These are phyloP conservation scores for Oscheius sp. DNA, from an alignment of 2,888 invertebrate species.

Conservation along the genomic window DNA sequence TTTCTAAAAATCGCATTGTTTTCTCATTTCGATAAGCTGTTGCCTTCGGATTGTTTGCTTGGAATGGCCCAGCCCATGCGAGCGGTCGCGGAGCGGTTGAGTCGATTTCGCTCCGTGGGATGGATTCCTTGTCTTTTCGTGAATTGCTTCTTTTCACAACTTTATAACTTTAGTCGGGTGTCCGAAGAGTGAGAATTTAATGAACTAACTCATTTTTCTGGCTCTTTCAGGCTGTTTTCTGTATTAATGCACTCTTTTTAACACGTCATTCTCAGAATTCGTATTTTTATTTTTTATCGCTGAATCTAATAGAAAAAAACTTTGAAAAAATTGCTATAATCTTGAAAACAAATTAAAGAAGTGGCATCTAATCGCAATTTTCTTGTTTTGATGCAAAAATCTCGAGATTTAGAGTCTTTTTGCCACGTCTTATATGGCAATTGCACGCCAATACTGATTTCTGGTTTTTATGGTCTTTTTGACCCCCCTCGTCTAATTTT, in stretches of 20 bases:
- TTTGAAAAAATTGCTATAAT: neutral
- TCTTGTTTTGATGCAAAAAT: no score
- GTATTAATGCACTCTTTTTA: neutral
- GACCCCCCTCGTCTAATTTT: no score
- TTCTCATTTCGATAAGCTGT: slow-evolving; percentile 21
- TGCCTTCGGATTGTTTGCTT: slow-evolving; percentile 22
- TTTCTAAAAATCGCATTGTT: neutral
- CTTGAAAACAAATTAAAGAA: neutral
- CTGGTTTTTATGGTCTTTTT: no score
- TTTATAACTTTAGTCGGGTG: no score
- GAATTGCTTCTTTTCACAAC: neutral
- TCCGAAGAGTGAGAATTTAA: no score
- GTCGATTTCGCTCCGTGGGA: slow-evolving; percentile 21
- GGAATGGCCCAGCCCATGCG: slow-evolving; percentile 19
- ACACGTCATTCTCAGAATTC: neutral
- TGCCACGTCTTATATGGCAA: no score
- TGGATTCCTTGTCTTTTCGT: slow-evolving; percentile 18
- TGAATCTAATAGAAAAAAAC: neutral
- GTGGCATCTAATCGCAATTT: no score
- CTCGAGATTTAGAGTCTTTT: no score
- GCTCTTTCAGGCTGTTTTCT: neutral
- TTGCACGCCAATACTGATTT: no score
- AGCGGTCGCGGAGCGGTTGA: slow-evolving; percentile 13
- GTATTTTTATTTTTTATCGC: neutral
- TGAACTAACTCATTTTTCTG: no score